A percentile compares a stretch with the other conserved stretches of the same genome.
Evolutionary conservation across 2,797 vertebrate genomes (phyloP).

Genomic region (Aulostomus chinensis): DNA sequence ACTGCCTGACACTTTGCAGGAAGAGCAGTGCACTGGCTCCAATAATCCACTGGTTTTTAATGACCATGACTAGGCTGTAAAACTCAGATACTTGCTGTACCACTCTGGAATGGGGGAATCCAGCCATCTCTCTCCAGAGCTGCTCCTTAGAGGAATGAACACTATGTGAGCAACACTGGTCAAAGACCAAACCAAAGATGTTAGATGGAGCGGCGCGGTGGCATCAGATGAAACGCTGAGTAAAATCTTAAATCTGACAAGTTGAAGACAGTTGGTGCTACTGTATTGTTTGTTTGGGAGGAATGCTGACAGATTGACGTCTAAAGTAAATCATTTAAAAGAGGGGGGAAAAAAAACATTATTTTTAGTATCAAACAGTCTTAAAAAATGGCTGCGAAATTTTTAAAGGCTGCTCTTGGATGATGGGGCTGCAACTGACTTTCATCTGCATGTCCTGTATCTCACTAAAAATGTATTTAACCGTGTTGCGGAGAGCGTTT

Average conservation of each 20-base stretch:
- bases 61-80: constrained; percentile 73
- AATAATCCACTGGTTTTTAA: constrained; percentile 74
- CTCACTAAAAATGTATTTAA: too few relatives aligned
- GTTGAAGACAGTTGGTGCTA: constrained; percentile 3
- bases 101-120: constrained; percentile 66
- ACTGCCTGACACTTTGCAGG: constrained; percentile 72
- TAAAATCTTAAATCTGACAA: constrained; percentile 1
- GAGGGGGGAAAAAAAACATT: not conserved
- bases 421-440: not conserved
- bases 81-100: constrained; percentile 69
- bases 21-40: constrained; percentile 57
- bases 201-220: not conserved
- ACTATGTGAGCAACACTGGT: constrained; percentile 27
- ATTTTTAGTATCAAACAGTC: not conserved
- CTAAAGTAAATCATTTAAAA: constrained; percentile 7
- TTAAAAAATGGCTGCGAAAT: not conserved
- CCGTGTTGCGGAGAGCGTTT: too few relatives aligned
- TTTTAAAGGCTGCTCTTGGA: not conserved
- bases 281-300: constrained; percentile 1
- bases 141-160: constrained; percentile 58
- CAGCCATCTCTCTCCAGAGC: constrained; percentile 47
- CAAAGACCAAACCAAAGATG: constrained; percentile 21
- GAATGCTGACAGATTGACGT: constrained; percentile 3
- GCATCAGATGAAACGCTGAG: constrained; percentile 33
- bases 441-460: too few relatives aligned